A percentile compares a stretch with the other conserved stretches of the same genome.
Evolutionary conservation across 2,113 vertebrate species (phyloP).

Genomic region (Plecturocebus donacophilus): DNA sequence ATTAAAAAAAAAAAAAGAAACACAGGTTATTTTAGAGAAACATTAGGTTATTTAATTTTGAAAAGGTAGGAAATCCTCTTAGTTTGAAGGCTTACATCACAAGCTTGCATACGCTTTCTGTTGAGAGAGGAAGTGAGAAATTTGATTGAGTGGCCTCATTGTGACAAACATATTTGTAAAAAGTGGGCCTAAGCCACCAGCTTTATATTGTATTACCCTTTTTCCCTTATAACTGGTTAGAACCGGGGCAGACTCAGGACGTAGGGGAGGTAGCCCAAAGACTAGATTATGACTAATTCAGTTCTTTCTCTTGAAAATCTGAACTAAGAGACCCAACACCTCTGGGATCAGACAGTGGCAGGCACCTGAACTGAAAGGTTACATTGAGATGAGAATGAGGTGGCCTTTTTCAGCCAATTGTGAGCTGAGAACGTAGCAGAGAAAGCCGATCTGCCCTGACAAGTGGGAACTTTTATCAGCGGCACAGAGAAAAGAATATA

Average conservation of each 20-base stretch:
- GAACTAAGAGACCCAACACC: neutral
- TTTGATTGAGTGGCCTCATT: neutral
- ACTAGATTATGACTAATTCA: neutral
- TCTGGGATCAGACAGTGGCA: neutral
- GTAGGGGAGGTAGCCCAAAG: neutral
- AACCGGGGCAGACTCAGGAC: neutral
- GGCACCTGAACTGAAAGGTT: neutral
- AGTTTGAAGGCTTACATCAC: neutral
- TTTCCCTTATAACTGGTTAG: neutral
- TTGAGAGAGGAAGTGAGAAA: neutral
- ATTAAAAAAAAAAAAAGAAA: neutral
- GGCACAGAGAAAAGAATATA: neutral
- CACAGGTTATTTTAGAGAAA: neutral
- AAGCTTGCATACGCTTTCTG: neutral
- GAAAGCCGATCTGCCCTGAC: neutral
- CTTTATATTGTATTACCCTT: neutral
- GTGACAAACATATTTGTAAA: neutral
- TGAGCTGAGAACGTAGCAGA: neutral
- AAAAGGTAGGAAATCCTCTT: neutral
- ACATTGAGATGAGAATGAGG: neutral
- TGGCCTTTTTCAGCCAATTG: neutral
- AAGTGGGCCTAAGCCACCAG: neutral
- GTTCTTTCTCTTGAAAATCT: constrained; percentile 14
- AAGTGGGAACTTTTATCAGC: neutral
- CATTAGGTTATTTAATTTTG: neutral